These are phyloP conservation scores for Ariolimax columbianus DNA, from an alignment of 2,888 invertebrate genomes.

Conservation along the genomic window DNA sequence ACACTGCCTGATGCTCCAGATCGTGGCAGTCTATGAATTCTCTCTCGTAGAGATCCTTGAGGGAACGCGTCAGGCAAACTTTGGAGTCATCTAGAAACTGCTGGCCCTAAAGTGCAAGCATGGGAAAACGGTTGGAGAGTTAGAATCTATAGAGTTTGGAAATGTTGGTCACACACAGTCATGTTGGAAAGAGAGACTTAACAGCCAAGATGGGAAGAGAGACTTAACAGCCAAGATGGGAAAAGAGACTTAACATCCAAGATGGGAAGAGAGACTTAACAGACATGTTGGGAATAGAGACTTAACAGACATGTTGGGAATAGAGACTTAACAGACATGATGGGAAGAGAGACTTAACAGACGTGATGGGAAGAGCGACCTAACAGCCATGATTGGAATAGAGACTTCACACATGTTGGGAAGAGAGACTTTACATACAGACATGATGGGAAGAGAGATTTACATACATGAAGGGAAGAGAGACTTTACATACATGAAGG, in stretches of 20 bases:
- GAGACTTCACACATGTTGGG: no score
- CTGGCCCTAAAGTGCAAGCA: constrained; percentile 44
- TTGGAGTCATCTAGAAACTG: constrained; percentile 43
- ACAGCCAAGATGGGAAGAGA: no score
- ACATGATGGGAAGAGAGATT: no score
- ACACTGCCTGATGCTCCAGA: constrained; percentile 51
- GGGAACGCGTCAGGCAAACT: constrained; percentile 47
- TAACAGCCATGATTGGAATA: neutral
- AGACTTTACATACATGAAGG: no score
- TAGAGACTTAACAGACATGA: neutral
- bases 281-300: neutral
- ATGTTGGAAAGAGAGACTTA: no score
- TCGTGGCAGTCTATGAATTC: constrained; percentile 52
- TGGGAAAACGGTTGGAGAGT: neutral
- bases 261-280: neutral
- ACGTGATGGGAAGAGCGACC: no score
- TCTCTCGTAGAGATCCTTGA: constrained; percentile 47
- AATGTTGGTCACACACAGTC: no score
- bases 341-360: neutral
- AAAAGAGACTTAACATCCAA: neutral
- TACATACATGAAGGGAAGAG: no score
- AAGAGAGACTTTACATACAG: no score
- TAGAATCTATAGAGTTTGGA: no score
- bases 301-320: neutral
- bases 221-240: neutral